phyloP scores from a whole-genome alignment of 1,140 invertebrate species.

The Penaeus japonicus region DNA sequence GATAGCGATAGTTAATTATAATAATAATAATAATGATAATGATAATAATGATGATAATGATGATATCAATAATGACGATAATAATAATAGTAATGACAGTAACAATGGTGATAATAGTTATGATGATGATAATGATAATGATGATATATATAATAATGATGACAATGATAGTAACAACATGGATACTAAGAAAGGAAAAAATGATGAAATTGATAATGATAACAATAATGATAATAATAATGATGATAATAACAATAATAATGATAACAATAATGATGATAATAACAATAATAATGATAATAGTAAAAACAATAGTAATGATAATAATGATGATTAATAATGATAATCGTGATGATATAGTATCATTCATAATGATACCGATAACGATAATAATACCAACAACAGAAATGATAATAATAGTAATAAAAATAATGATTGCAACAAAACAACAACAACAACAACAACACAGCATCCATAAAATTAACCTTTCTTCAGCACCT shows the following conservation, averaged over 20 bases:
- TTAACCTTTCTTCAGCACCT: too few species aligned
- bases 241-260: neutral
- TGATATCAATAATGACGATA: neutral
- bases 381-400: neutral
- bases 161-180: neutral
- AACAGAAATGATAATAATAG: neutral
- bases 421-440: too few species aligned
- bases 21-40: neutral
- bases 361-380: neutral
- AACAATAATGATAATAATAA: neutral
- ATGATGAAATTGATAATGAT: neutral
- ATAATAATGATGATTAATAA: neutral
- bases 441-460: too few species aligned
- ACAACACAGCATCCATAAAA: too few species aligned
- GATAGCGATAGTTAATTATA: neutral
- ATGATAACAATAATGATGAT: neutral
- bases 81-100: neutral
- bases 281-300: neutral
- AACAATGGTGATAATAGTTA: neutral
- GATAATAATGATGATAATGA: neutral
- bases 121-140: too few species aligned
- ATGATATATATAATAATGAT: neutral
- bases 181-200: neutral
- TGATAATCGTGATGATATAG: too few species aligned
- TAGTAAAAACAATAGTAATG: neutral